Evolutionary conservation across 1,140 invertebrate genomes (phyloP), one percentile per base, ranked within the genome.

Genomic region (Lepidurus arcticus): DNA sequence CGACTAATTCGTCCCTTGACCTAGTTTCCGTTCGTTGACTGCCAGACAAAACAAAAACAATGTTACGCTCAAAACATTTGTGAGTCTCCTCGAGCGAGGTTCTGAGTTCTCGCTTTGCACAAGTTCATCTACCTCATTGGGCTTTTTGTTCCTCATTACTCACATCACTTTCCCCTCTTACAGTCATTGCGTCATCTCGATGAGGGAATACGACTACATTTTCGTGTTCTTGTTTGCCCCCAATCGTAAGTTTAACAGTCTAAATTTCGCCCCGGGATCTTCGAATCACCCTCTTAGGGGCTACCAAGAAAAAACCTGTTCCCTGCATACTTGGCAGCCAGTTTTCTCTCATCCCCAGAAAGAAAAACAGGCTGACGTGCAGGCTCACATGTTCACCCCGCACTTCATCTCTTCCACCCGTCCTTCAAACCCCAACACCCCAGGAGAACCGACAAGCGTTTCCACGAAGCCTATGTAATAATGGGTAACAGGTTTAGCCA

Each of bases 1-100:
- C 10, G 21, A 65, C 34, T 24, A 45, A 76, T 10, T 76, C 24
- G 65, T 65, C 76, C 42, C 75, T 44, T 26, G 21, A 76, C 75
- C 75, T 24, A 47, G 34, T 76, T 76, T 76, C 24, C 9, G 43
- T 76, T 65, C 53, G 13, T 65, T 65, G 53, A 65, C 53, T 65
- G 53, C 8, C 13, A 47, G 53, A 65, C 6, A 65, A 65, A 65
- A 65, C 53, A 65, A 21, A 13, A 65, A 65, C 53, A 65, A n/a
- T 7, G 53, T 65, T 65, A 65, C 16, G 1, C 53, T n/a, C 53
- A 9, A 53, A 4, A 65, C 53, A 21, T 16, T 16, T 65, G 21
- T 8, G n/a, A 10, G 24, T 24, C 24, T 65, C 21, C 21, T 65
- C 13, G 53, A 34, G 4, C 2, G 34, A 34, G 34, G 34, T 34